Evolutionary conservation across 2,888 invertebrate genomes (phyloP), one percentile per base, ranked within the genome.

Genomic region (Sinotaia quadrata): DNA sequence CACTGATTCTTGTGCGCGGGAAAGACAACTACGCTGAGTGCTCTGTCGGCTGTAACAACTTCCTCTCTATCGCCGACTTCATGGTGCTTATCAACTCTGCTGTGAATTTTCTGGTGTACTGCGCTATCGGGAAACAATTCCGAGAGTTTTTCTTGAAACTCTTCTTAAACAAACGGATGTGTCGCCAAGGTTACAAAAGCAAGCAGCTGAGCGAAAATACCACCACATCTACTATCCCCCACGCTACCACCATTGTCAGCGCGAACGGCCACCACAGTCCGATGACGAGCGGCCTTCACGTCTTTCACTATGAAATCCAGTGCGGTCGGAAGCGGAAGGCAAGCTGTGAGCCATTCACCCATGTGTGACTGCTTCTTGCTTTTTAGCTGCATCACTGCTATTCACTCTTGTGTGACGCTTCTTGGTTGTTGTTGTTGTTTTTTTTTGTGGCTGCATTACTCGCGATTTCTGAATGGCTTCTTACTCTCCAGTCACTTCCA

Each of bases 81-180:
- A 67, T 72, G 67, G 57, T 72, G n/a, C 49, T 72, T 3, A 41
- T 72, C 47, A 72, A 72, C 60, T 67, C 67, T n/a, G 67, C 67
- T 41, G 57, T 61, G 36, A 72, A 72, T 52, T 69, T 72, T 63
- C 59, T 65, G 31, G 66, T 72, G 29, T 75, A 75, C 63, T 75
- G 75, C 60, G 75, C 66, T 41, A 69, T 70, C 21, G 75, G 72
- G 2, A 68, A 61, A 37, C 69, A 70, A 58, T 75, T 75, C 67
- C 58, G 73, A 12, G 68, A 68, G 15, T 56, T 72, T 29, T 73
- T 75, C 70, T 15, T 37, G n/a, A 54, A 59, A 18, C 33, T 73
- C 24, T 72, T 70, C 60, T 71, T 67, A 27, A 27, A 58, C 8
- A 44, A 60, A 18, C 36, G 27, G 4, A 24, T 51, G 18, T n/a